Evolutionary conservation across 2,797 vertebrate genomes (phyloP), one percentile per base, ranked within the genome.

Genomic region (Rhinogobio ventralis): DNA sequence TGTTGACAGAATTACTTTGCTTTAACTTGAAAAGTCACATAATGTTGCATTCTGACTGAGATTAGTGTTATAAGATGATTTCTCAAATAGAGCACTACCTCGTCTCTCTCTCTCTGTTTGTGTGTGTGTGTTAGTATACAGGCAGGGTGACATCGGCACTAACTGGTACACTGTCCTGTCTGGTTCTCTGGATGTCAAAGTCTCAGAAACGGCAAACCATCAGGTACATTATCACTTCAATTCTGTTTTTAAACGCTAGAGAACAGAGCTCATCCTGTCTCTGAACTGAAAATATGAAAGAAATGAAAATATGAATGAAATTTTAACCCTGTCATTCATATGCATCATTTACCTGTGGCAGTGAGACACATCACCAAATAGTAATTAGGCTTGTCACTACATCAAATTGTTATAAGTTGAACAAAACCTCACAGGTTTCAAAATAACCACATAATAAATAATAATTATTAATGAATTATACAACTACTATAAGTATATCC

Each of bases 131-230:
- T 1, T 92, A 99, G 98, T 99, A 83, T 99, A 98, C 93, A 96
- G 98, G 78, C 98, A 99, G 91, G 98, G 98, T 68, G 98, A 99
- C 89, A 98, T 99, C 83, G 98, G 98, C 86, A 99, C 96, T 55
- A 99, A 97, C 83, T 99, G 98, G 98, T 99, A 99, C 55, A 97
- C 98, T 46, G 98, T 99, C 68, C 94, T 99, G 72, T 97, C 98
- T n/a, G 98, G 98, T 84, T 99, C 98, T 79, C 92, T 99, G 93
- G 98, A 99, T 92, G 97, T 99, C 90, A 99, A 99, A 94, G 97
- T 99, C 86, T 99, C 98, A 76, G 98, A 99, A 94, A 99, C 98
- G 0, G 98, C 97, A 91, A 99, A 97, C 92, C 96, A 99, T 90
- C 97, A 99, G 97, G 98, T 99, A 94, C 20, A 14, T 9, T n/a